These are phyloP conservation scores for Morone chrysops DNA, from an alignment of 2,113 vertebrate species.

Conservation along the genomic window DNA sequence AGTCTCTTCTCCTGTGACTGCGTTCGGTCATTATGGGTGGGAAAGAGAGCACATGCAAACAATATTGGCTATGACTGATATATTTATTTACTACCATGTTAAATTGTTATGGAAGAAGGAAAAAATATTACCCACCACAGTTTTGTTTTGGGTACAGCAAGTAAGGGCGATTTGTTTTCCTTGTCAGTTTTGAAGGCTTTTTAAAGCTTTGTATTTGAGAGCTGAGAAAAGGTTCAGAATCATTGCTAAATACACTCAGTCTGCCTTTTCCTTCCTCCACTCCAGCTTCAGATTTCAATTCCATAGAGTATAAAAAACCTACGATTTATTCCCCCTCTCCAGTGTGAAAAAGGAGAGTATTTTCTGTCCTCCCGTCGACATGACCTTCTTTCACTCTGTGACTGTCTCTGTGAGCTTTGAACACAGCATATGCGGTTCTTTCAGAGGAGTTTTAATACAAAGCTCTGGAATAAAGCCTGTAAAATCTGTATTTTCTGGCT, in stretches of 20 bases:
- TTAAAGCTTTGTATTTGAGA: not conserved
- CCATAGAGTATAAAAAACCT: constrained; percentile 8
- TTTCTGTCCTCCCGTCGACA: constrained; percentile 29
- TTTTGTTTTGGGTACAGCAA: not conserved
- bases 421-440: not conserved
- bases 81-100: not conserved
- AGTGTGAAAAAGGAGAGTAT: constrained; percentile 21
- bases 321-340: constrained; percentile 9
- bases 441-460: constrained; percentile 42
- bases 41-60: not conserved
- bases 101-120: not conserved
- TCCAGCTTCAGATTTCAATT: constrained; percentile 26
- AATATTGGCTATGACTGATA: not conserved
- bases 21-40: not conserved
- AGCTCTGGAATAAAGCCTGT: constrained; percentile 47
- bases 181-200: no score
- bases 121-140: not conserved
- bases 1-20: not conserved
- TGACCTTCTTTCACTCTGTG: constrained; percentile 20
- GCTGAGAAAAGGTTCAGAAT: constrained; percentile 3
- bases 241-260: not conserved
- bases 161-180: not conserved
- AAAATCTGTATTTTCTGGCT: constrained; percentile 45
- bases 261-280: not conserved
- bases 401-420: constrained; percentile 38